Base-by-base conservation (phyloP, 2,888 invertebrate genomes). In the Blera fallax region DNA sequence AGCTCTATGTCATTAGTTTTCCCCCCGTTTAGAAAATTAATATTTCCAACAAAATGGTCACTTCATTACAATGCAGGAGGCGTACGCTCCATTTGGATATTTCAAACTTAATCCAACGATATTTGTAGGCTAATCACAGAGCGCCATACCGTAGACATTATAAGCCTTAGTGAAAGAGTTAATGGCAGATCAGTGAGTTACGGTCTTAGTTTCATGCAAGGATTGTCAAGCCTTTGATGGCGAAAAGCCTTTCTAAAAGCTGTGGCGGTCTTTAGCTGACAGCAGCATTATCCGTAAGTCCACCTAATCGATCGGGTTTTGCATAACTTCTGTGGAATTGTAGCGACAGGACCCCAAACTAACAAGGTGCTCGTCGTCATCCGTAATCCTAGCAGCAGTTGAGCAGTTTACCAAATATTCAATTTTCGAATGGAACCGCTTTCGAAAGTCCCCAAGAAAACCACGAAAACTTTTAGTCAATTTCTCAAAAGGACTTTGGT, bases 391-490 rank as follows among this genome's bases (percentile, higher is more conserved):
- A 32, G 65, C 11, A 37, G 43, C 64, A 72, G 69, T 81, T 70
- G 69, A 70, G 56, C 52, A 69, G 54, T 69, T 27, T 5, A 34
- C 73, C 60, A 64, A 80, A 70, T 76, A 84, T 80, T 85, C 85
- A 85, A 85, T 85, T 81, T 85, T 48, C 50, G 43, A 56, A 77
- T 62, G 56, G 64, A 48, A 81, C 52, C 60, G 76, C 69, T 84
- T 74, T 52, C 64, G 29, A 65, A 76, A 84, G 74, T 64, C 58
- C 56, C 50, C 43, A 74, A 80, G 64, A 74, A 70, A 64, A 65
- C 80, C 85, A 85, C 85, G 43, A 76, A 81, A 85, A 85, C 65
- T 85, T 83, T 81, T 81, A 80, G 85, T 77, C 76, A 77, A 81
- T 85, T 81, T 77, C 81, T 85, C 81, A 76, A 70, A 85, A 80